Conservation (phyloP, 1,140 invertebrate genomes). For the Drosophila littoralis region DNA sequence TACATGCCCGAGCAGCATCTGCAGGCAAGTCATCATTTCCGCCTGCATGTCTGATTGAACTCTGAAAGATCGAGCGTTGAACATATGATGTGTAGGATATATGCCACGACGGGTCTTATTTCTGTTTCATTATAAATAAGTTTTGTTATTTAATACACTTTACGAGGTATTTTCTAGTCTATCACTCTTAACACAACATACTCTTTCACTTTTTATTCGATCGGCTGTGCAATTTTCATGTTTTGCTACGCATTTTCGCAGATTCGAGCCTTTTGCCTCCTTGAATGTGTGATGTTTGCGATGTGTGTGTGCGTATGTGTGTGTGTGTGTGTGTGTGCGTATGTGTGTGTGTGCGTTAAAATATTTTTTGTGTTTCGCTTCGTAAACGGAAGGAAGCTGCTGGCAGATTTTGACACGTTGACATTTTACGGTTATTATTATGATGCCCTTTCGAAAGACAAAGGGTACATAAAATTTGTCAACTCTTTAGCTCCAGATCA, state of each 20-base stretch:
- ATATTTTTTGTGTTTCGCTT: constrained; percentile 59
- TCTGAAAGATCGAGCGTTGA: too few species aligned
- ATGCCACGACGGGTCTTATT: too few species aligned
- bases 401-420: constrained; percentile 67
- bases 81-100: too few species aligned
- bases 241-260: constrained; percentile 44
- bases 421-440: constrained; percentile 59
- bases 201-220: neutral
- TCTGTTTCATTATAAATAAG: too few species aligned
- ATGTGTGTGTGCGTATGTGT: constrained; percentile 2
- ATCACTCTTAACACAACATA: neutral
- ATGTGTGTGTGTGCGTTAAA: constrained; percentile 37
- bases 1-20: too few species aligned
- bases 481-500: neutral
- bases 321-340: constrained; percentile 21
- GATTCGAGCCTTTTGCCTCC: constrained; percentile 27
- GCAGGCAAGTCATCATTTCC: too few species aligned
- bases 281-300: constrained; percentile 1
- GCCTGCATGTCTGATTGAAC: too few species aligned
- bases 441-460: constrained; percentile 13
- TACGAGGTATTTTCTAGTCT: neutral
- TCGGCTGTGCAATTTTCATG: constrained; percentile 38
- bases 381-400: constrained; percentile 57
- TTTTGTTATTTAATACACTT: neutral
- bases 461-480: neutral